Percentiles rank a stretch among this genome's conserved stretches.
phyloP scores from a whole-genome alignment of 1,140 invertebrate genomes.

The Wasmannia auropunctata region DNA sequence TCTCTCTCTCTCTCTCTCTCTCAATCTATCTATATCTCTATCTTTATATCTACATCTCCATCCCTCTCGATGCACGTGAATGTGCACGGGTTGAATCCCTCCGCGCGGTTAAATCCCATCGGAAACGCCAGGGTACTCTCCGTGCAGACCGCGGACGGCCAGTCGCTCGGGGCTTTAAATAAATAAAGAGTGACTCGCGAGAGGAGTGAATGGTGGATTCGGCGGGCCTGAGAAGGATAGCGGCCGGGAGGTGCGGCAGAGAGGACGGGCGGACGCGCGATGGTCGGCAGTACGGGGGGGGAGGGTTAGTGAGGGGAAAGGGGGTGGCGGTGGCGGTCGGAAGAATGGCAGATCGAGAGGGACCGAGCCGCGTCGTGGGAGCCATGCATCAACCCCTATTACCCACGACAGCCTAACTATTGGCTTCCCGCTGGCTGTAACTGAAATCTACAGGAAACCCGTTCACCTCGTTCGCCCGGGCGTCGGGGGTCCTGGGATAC shows the following conservation, averaged over 20 bases:
- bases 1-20: background rate
- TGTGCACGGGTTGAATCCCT: background rate
- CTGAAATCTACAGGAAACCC: conserved; percentile 73
- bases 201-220: conserved; percentile 38
- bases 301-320: no score
- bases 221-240: conserved; percentile 50
- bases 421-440: conserved; percentile 68
- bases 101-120: conserved; percentile 51
- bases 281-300: conserved; percentile 18
- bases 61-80: background rate
- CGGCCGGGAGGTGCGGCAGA: background rate
- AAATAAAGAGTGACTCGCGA: conserved; percentile 74
- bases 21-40: background rate
- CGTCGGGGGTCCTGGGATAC: background rate
- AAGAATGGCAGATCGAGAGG: conserved; percentile 63
- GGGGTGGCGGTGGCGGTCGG: conserved; percentile 5
- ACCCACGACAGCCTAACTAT: conserved; percentile 70
- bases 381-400: conserved; percentile 78
- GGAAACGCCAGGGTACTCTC: conserved; percentile 52
- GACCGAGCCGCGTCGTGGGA: conserved; percentile 66
- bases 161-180: conserved; percentile 75
- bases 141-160: conserved; percentile 56
- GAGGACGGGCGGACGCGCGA: background rate
- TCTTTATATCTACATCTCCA: background rate
- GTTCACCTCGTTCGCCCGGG: background rate